Percentiles rank a stretch among this genome's conserved stretches.
Conservation (phyloP, 2,888 invertebrate genomes). For the Ectobius pallidus region DNA sequence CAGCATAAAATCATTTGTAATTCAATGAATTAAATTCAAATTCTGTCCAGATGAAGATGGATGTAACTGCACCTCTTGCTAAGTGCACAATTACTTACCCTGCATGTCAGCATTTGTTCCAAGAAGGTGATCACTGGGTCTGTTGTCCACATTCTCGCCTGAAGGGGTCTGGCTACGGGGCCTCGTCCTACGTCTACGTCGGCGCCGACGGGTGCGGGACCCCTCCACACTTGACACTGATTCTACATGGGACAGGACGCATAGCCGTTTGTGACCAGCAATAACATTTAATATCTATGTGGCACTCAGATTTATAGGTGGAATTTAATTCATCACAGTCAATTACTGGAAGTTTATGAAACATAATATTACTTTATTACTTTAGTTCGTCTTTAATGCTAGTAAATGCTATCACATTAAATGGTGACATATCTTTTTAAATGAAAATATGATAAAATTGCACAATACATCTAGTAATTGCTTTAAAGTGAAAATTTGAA, state of each 20-base stretch:
- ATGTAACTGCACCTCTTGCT: too few species aligned
- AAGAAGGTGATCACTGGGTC: constrained; percentile 14
- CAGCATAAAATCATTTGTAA: too few species aligned
- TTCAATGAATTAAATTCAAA: too few species aligned
- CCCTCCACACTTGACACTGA: constrained; percentile 67
- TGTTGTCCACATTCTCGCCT: constrained; percentile 42
- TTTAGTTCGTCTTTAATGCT: too few species aligned
- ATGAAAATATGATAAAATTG: too few species aligned
- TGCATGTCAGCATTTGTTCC: constrained; percentile 25
- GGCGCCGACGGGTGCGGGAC: constrained; percentile 59
- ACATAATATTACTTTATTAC: too few species aligned
- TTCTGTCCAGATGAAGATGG: too few species aligned
- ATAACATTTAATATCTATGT: constrained; percentile 34
- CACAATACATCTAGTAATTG: too few species aligned
- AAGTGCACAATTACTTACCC: constrained; percentile 22
- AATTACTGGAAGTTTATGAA: too few species aligned
- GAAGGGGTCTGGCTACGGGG: constrained; percentile 48
- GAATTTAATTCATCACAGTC: too few species aligned
- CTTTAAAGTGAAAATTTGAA: too few species aligned
- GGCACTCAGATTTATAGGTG: too few species aligned
- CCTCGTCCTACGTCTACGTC: constrained; percentile 54
- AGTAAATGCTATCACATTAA: not conserved
- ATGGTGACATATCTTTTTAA: not conserved
- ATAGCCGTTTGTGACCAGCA: constrained; percentile 48
- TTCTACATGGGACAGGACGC: constrained; percentile 54